Conservation (phyloP, 1,140 invertebrate species). For the Gryllus bimaculatus region DNA sequence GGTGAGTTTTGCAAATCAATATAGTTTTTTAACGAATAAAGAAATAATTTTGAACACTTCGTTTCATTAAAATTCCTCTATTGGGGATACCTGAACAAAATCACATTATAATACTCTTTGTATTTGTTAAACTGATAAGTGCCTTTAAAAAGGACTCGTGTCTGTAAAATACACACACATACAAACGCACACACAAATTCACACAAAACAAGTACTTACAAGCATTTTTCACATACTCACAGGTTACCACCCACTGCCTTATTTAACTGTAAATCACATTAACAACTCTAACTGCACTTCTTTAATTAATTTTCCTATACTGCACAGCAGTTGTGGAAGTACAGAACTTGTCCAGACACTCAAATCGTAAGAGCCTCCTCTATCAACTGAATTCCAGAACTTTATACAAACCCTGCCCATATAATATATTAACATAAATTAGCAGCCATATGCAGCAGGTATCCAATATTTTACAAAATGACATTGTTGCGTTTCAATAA, state of each 20-base stretch:
- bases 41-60: background rate
- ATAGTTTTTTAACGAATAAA: background rate
- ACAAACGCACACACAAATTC: background rate
- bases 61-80: background rate
- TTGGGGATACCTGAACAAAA: background rate
- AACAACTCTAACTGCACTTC: background rate
- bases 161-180: conserved; percentile 2
- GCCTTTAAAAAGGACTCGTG: conserved; percentile 10
- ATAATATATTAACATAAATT: background rate
- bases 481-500: conserved; percentile 4
- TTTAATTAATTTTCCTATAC: background rate
- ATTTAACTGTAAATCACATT: background rate
- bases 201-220: background rate
- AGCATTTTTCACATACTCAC: background rate
- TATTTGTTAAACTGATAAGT: background rate
- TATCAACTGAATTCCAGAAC: background rate
- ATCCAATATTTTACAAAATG: background rate
- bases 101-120: background rate
- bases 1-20: too few species aligned
- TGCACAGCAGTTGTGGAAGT: background rate
- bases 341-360: background rate
- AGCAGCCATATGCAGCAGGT: background rate
- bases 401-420: background rate
- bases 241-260: background rate
- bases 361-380: background rate